phyloP scores from a whole-genome alignment of 2,888 invertebrate genomes.

The Thymelicus lineola region DNA sequence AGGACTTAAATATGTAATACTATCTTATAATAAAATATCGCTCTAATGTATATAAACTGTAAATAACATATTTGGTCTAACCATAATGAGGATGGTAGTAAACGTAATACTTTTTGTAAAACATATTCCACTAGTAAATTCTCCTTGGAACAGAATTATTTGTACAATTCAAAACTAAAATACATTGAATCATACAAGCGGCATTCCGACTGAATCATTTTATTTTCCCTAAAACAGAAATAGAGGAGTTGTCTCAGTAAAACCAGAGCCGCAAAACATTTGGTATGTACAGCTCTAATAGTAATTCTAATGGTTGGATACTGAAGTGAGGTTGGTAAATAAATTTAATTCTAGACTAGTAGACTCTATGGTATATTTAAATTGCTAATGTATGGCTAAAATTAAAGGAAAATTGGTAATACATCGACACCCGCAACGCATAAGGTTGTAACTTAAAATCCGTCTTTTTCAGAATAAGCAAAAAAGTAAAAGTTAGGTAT shows the following conservation, averaged over 20 bases:
- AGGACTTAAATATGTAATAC: no score
- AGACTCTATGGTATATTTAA: background rate
- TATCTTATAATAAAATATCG: no score
- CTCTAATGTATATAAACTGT: no score
- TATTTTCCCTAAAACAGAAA: conserved; percentile 32
- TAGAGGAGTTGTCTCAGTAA: conserved; percentile 21
- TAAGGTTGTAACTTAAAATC: no score
- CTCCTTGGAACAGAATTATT: conserved; percentile 24
- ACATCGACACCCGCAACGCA: no score
- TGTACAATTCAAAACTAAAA: conserved; percentile 27
- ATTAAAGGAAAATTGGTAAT: background rate
- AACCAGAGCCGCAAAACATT: conserved; percentile 11
- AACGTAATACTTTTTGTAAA: conserved; percentile 2
- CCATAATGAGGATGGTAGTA: background rate
- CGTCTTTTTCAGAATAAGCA: no score
- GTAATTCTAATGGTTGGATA: conserved; percentile 22
- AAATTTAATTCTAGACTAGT: background rate
- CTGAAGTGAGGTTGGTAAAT: background rate
- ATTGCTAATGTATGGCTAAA: background rate
- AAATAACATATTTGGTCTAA: no score
- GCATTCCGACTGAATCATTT: conserved; percentile 24
- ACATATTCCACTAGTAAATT: conserved; percentile 9
- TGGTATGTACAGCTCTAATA: background rate
- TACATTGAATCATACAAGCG: conserved; percentile 35
- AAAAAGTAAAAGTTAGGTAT: no score